These are phyloP conservation scores for Chaetodon auriga DNA, from an alignment of 2,113 vertebrate species.

Conservation along the genomic window DNA sequence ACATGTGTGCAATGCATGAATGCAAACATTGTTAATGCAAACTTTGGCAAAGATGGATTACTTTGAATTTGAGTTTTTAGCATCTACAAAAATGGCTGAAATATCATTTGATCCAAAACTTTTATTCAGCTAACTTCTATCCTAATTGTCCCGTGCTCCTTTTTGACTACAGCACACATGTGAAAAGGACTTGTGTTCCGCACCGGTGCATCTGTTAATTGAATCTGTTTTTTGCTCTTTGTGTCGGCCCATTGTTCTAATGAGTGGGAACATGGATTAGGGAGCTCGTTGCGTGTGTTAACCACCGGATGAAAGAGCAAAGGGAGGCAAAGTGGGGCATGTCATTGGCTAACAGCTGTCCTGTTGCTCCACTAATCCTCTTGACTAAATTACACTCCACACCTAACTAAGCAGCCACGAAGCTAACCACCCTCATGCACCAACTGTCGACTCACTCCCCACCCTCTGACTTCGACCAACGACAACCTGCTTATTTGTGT, in stretches of 20 bases:
- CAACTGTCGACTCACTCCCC: conserved; percentile 78
- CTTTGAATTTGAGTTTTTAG: neutral
- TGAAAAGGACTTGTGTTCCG: conserved; percentile 72
- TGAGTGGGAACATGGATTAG: conserved; percentile 83
- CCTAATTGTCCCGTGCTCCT: conserved; percentile 33
- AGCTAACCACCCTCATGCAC: conserved; percentile 74
- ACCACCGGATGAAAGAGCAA: conserved; percentile 83
- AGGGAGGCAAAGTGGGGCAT: conserved; percentile 73
- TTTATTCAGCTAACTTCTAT: conserved; percentile 2
- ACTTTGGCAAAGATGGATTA: neutral
- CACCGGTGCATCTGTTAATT: conserved; percentile 77
- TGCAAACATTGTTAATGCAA: conserved; percentile 29
- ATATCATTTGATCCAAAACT: neutral
- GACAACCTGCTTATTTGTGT: conserved; percentile 83
- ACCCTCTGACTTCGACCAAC: conserved; percentile 48
- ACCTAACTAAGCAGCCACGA: conserved; percentile 80
- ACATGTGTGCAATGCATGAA: conserved; percentile 60
- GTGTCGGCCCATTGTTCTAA: conserved; percentile 79
- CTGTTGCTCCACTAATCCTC: conserved; percentile 83
- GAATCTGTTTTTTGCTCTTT: conserved; percentile 74
- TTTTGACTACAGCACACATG: conserved; percentile 21
- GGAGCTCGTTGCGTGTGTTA: conserved; percentile 79
- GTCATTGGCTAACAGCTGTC: conserved; percentile 84
- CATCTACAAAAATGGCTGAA: neutral
- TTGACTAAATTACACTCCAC: conserved; percentile 84